Evolutionary conservation across 2,113 vertebrate species (phyloP).

Genomic region (Pardalotus punctatus): DNA sequence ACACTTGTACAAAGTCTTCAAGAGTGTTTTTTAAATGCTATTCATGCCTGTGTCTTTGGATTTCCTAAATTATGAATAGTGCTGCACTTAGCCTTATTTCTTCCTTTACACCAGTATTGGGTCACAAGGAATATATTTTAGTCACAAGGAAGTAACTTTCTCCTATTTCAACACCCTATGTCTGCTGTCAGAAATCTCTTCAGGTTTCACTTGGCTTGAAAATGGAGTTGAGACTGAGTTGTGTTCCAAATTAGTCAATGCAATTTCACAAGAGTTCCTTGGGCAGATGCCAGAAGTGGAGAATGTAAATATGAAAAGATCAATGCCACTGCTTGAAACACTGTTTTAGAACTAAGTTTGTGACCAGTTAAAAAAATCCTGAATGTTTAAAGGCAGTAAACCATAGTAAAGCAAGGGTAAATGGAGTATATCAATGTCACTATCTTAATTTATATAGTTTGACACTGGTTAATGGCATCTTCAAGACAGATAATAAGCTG

Average conservation of each 20-base stretch:
- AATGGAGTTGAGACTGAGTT: not conserved
- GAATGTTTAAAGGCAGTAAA: not conserved
- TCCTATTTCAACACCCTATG: not conserved
- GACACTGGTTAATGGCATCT: not conserved
- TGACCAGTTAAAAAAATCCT: not conserved
- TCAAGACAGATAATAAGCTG: not conserved
- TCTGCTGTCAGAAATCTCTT: not conserved
- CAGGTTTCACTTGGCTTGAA: not conserved
- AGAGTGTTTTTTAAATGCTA: not conserved
- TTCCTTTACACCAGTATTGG: not conserved
- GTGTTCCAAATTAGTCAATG: not conserved
- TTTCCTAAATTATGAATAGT: not conserved
- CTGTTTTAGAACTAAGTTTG: not conserved
- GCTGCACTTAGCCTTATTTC: not conserved
- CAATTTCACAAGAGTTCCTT: slow-evolving; percentile 11
- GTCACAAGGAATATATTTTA: not conserved
- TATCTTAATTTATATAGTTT: not conserved
- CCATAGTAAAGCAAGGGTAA: not conserved
- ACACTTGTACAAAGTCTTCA: not conserved
- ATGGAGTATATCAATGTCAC: not conserved
- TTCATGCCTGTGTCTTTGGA: not conserved
- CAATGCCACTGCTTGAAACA: not conserved
- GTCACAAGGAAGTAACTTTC: not conserved
- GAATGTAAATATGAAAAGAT: not conserved
- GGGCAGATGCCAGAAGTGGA: not conserved